Conservation (phyloP, 2,113 vertebrate genomes). For the Upupa epops region DNA sequence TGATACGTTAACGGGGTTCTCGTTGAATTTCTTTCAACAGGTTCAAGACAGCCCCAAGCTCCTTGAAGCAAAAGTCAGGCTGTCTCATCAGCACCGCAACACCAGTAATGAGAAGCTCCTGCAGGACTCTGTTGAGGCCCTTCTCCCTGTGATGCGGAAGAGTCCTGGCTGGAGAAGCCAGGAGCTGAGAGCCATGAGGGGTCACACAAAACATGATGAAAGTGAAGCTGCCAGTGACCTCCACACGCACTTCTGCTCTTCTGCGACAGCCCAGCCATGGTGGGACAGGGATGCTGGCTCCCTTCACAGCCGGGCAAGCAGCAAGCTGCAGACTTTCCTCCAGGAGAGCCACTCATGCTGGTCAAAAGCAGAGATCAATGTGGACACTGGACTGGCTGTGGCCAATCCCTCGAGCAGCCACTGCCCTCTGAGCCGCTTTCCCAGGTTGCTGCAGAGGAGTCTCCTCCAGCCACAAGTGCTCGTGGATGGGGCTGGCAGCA, state of each 20-base stretch:
- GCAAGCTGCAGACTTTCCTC: conserved; percentile 7
- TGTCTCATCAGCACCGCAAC: conserved; percentile 45
- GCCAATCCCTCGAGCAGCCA: not conserved
- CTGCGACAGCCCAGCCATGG: conserved; percentile 27
- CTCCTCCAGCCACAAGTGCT: not conserved
- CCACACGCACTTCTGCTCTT: conserved; percentile 60
- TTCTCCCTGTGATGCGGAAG: not conserved
- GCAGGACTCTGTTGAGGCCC: not conserved
- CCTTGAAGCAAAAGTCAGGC: conserved; percentile 43
- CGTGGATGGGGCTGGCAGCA: not conserved
- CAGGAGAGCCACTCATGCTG: not conserved
- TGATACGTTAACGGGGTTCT: not conserved
- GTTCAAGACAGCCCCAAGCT: conserved; percentile 75
- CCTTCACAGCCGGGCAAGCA: not conserved
- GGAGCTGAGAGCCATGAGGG: not conserved
- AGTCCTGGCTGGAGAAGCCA: not conserved
- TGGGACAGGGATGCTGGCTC: not conserved
- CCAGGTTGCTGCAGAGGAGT: conserved; percentile 1
- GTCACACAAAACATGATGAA: not conserved
- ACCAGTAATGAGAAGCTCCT: not conserved
- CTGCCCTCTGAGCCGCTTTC: conserved; percentile 8
- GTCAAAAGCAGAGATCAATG: conserved; percentile 80
- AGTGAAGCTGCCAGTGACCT: conserved; percentile 30
- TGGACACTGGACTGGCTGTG: conserved; percentile 83
- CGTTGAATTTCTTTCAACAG: conserved; percentile 63